Evolutionary conservation across 2,113 vertebrate species (phyloP).

Genomic region (Dasyprocta punctata): DNA sequence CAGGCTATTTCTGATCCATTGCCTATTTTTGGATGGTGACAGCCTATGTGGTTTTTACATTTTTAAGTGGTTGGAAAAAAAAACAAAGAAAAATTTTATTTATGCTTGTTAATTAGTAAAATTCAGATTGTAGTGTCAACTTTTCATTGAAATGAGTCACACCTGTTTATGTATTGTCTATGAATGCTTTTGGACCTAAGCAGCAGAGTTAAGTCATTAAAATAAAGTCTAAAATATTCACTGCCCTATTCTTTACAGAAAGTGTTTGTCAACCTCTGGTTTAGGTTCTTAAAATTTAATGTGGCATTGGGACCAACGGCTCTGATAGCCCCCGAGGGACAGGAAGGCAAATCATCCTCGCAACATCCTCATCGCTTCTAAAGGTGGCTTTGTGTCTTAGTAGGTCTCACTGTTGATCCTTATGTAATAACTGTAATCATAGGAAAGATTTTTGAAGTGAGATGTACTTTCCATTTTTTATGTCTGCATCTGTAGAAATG

Average conservation of each 20-base stretch:
- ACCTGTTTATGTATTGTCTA: not conserved
- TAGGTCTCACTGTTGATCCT: not conserved
- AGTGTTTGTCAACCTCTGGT: not conserved
- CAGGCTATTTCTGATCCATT: not conserved
- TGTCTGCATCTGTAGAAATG: not conserved
- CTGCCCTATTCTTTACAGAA: not conserved
- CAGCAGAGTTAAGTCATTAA: not conserved
- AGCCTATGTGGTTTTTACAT: not conserved
- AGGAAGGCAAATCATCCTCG: not conserved
- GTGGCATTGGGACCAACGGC: not conserved
- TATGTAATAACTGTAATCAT: not conserved
- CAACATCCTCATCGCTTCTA: not conserved
- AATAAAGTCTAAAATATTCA: not conserved
- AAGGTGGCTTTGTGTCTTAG: not conserved
- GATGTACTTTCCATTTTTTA: not conserved
- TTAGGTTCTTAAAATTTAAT: not conserved
- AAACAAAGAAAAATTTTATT: not conserved
- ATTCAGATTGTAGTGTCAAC: not conserved
- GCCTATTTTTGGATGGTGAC: not conserved
- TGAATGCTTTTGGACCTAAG: not conserved
- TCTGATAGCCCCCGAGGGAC: no score
- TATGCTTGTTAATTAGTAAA: not conserved
- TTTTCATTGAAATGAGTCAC: not conserved
- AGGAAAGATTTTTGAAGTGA: not conserved
- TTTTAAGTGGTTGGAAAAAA: not conserved